These are phyloP conservation scores for Poeciliopsis infans DNA, from an alignment of 2,797 vertebrate species.

Conservation along the genomic window DNA sequence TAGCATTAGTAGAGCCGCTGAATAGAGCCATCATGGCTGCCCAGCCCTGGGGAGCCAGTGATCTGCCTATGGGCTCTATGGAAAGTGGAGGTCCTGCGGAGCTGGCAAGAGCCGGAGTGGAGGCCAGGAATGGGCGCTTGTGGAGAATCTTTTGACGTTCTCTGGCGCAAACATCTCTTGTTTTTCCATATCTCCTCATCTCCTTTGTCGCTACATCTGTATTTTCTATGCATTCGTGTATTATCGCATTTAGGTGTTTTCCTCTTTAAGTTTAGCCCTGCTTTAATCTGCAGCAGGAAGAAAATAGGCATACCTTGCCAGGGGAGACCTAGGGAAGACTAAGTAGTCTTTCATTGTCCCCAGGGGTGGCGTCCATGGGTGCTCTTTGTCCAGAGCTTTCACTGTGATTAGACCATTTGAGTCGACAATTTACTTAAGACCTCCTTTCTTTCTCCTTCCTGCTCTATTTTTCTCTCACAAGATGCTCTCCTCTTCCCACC, in stretches of 20 bases:
- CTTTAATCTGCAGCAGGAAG: slow-evolving; percentile 45
- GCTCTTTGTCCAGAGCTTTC: slow-evolving; percentile 94
- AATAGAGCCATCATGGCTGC: slow-evolving; percentile 68
- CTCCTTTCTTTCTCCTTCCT: slow-evolving; percentile 49
- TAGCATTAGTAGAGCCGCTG: slow-evolving; percentile 63
- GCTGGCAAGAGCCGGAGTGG: slow-evolving; percentile 44
- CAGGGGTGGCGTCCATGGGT: slow-evolving; percentile 82
- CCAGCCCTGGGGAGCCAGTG: slow-evolving; percentile 53
- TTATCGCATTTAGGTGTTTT: not conserved
- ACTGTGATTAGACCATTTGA: slow-evolving; percentile 93
- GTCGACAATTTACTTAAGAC: slow-evolving; percentile 94
- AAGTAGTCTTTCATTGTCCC: slow-evolving; percentile 78
- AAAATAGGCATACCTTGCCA: slow-evolving; percentile 27
- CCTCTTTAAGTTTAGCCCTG: slow-evolving; percentile 49
- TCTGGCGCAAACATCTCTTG: slow-evolving; percentile 14
- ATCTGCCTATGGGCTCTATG: slow-evolving; percentile 68
- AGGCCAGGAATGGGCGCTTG: slow-evolving; percentile 26
- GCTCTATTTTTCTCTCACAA: slow-evolving; percentile 41
- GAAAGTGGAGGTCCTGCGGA: slow-evolving; percentile 60
- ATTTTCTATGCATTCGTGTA: not conserved
- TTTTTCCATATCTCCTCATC: slow-evolving; percentile 14
- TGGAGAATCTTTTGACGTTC: slow-evolving; percentile 30
- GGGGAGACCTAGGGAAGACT: slow-evolving; percentile 51
- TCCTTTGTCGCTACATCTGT: not conserved
- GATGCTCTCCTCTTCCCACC: slow-evolving; percentile 37